Base-by-base conservation (phyloP, 2,888 invertebrate species). In the Eueremaeus valkanovi region DNA sequence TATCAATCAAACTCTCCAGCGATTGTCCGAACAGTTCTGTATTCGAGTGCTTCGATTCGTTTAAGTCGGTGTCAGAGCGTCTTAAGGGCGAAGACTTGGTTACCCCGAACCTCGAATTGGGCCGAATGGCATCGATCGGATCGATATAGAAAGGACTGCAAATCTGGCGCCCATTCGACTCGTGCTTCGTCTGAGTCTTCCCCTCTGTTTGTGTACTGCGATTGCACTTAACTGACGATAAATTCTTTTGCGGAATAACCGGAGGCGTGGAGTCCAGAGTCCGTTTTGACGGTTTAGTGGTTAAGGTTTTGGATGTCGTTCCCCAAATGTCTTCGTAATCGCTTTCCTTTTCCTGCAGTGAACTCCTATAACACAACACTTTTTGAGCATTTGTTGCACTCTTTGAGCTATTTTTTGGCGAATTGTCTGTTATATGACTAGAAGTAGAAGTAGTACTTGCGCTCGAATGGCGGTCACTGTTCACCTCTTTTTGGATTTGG, bases 321-420 rank as follows among this genome's bases (percentile, higher is more conserved):
- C 90, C 89, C 95, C 95, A 95, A 80, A 95, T 90, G 83, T 95
- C 95, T 85, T 95, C 95, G 82, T 95, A 95, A 84, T 95, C 95
- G 81, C 94, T 94, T 66, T 92, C 90, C 85, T 95, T 95, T 82
- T 95, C 95, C 78, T 92, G 90, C 42, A 95, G 86, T 0, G 91
- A 91, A 83, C 93, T 93, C 80, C 91, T 87, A 82, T 91, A 93
- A 82, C 78, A 79, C 13, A 73, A 61, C 21, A 72, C 61, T 16
- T 42, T 61, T 58, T 61, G 73, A 58, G 73, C 58, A 58, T 58
- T 42, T 40, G 58, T 33, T 40, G 36, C 21, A 58, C 58, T 58
- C 11, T 40, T 73, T 24, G 24, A 5, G 9, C 16, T 36, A 11
- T 73, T 29, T 58, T 73, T 33, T 73, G 73, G 73, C 40, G 8